Evolutionary conservation across 2,113 vertebrate genomes (phyloP).

Genomic region (Rhinoderma darwinii): DNA sequence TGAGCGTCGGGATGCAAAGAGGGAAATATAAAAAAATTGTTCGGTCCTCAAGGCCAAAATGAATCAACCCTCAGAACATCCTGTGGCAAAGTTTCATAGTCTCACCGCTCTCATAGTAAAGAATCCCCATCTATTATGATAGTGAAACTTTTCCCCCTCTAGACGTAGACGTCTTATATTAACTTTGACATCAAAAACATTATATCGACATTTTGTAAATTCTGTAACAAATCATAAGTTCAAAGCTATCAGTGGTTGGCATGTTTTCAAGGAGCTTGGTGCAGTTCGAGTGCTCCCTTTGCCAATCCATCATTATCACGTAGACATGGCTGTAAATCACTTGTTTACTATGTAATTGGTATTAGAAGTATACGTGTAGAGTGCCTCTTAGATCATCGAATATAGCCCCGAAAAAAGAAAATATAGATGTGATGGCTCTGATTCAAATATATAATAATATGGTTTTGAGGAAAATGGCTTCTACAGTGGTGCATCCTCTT

Average conservation of each 20-base stretch:
- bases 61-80: no score
- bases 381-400: not conserved
- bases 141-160: no score
- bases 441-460: not conserved
- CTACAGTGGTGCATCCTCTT: no score
- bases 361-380: not conserved
- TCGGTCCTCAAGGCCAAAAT: no score
- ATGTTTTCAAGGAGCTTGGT: not conserved
- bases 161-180: not conserved
- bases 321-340: slow-evolving; percentile 5
- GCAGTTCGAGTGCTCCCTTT: not conserved
- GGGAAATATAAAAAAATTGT: no score
- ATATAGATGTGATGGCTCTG: not conserved
- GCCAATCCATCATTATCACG: not conserved
- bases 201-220: not conserved
- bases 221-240: slow-evolving; percentile 11
- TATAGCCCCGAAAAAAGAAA: not conserved
- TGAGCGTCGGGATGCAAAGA: no score
- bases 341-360: not conserved
- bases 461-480: no score
- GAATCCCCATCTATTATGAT: no score
- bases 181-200: not conserved
- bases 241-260: not conserved
- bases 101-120: no score
- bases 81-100: no score